phyloP scores from a whole-genome alignment of 2,797 vertebrate genomes.

The Zenarchopterus dispar region DNA sequence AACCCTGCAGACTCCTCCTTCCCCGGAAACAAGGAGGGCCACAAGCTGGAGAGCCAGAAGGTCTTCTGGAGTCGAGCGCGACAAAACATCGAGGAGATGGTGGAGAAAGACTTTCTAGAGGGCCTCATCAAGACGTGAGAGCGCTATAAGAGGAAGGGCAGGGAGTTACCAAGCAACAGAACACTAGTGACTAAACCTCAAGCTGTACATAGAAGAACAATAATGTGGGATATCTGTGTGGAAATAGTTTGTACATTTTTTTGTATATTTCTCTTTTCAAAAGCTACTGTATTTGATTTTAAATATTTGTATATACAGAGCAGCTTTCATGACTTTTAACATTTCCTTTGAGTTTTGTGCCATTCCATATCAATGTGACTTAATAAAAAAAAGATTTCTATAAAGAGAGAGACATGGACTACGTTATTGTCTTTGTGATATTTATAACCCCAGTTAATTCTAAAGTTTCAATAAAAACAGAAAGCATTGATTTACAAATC shows the following conservation, averaged over 20 bases:
- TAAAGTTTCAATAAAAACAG: too few species aligned
- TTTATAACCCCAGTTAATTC: constrained; percentile 10
- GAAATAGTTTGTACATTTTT: constrained; percentile 82
- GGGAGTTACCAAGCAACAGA: constrained; percentile 49
- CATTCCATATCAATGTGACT: constrained; percentile 87
- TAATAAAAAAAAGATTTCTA: constrained; percentile 80
- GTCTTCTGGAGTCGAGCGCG: constrained; percentile 93
- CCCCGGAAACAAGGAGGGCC: constrained; percentile 85
- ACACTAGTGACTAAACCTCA: constrained; percentile 79
- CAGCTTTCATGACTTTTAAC: constrained; percentile 87
- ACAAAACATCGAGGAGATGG: constrained; percentile 98
- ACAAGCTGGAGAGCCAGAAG: constrained; percentile 94
- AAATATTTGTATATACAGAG: constrained; percentile 93
- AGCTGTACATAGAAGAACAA: constrained; percentile 69
- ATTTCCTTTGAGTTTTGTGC: constrained; percentile 80
- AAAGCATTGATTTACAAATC: too few species aligned
- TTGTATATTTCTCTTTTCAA: constrained; percentile 88
- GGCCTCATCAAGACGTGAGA: constrained; percentile 94
- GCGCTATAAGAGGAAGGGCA: constrained; percentile 1
- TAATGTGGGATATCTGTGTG: constrained; percentile 36
- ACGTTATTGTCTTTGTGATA: neutral
- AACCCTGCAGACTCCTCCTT: constrained; percentile 83
- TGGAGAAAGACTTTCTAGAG: constrained; percentile 98
- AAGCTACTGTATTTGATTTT: constrained; percentile 92
- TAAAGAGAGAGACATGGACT: constrained; percentile 32